Conservation (phyloP, 2,797 vertebrate genomes). For the Simalia tracyae region DNA sequence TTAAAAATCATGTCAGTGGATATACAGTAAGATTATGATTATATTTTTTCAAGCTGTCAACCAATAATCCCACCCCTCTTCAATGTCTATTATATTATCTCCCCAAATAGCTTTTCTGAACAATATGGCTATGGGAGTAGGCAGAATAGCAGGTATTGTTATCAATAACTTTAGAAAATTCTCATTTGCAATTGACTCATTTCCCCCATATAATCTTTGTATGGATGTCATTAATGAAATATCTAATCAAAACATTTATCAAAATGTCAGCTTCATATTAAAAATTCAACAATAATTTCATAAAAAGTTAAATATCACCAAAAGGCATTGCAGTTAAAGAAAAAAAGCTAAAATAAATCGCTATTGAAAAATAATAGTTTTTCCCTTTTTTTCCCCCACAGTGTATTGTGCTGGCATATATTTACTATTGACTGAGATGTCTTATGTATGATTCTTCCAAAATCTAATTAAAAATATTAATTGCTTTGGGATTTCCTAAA, state of each 20-base stretch:
- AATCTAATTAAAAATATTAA: not conserved
- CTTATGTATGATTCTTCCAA: not conserved
- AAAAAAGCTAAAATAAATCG: not conserved
- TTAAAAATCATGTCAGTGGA: not conserved
- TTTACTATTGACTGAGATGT: not conserved
- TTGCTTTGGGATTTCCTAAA: not conserved
- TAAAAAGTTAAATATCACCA: slow-evolving; percentile 12
- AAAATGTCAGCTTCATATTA: slow-evolving; percentile 3
- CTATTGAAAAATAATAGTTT: not conserved
- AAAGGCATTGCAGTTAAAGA: not conserved
- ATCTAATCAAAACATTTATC: slow-evolving; percentile 25
- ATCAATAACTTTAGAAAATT: not conserved
- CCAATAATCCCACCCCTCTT: not conserved
- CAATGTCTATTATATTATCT: not conserved
- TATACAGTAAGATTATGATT: not conserved
- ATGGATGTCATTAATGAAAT: slow-evolving; percentile 11
- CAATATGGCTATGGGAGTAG: not conserved
- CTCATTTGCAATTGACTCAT: not conserved
- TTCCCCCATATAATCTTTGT: not conserved
- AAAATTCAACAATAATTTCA: slow-evolving; percentile 15
- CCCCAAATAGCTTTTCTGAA: not conserved
- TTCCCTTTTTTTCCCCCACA: not conserved
- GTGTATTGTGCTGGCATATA: not conserved
- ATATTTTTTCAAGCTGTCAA: not conserved
- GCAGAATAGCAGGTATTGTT: not conserved